A percentile compares a stretch with the other conserved stretches of the same genome.
Conservation (phyloP, 1,140 invertebrate species). For the Brachionus asplanchnoidis region DNA sequence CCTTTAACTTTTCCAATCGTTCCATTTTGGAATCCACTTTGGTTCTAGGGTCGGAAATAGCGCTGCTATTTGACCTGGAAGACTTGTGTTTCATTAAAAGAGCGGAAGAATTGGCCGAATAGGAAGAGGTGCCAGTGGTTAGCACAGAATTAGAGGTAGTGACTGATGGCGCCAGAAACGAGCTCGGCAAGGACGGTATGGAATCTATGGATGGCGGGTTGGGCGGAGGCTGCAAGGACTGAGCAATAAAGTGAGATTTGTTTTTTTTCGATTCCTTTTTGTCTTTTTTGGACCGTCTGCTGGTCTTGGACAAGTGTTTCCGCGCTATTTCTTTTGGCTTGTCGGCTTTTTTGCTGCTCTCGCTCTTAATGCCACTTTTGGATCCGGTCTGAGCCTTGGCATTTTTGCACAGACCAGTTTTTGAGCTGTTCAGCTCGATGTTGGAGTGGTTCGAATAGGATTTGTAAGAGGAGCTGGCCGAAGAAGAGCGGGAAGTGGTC, state of each 20-base stretch:
- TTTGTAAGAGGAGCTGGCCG: not conserved
- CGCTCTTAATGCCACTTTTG: not conserved
- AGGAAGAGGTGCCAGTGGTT: conserved; percentile 2
- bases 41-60: not conserved
- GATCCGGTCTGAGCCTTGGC: not conserved
- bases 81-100: not conserved
- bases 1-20: conserved; percentile 9
- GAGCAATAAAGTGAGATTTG: not conserved
- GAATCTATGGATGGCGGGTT: conserved; percentile 26
- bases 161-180: not conserved
- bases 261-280: conserved; percentile 29
- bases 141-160: not conserved
- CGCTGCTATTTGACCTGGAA: not conserved
- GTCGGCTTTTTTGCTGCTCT: not conserved
- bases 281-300: not conserved
- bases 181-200: conserved; percentile 20
- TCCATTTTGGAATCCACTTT: conserved; percentile 17
- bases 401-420: not conserved
- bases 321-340: not conserved
- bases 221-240: not conserved
- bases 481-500: not conserved
- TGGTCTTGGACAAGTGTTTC: not conserved
- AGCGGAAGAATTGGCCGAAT: conserved; percentile 21
- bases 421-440: conserved; percentile 6
- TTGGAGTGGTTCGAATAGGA: conserved; percentile 5